Evolutionary conservation across 1,140 invertebrate genomes (phyloP), one percentile per base, ranked within the genome.

Genomic region (Saxidomus purpurata): DNA sequence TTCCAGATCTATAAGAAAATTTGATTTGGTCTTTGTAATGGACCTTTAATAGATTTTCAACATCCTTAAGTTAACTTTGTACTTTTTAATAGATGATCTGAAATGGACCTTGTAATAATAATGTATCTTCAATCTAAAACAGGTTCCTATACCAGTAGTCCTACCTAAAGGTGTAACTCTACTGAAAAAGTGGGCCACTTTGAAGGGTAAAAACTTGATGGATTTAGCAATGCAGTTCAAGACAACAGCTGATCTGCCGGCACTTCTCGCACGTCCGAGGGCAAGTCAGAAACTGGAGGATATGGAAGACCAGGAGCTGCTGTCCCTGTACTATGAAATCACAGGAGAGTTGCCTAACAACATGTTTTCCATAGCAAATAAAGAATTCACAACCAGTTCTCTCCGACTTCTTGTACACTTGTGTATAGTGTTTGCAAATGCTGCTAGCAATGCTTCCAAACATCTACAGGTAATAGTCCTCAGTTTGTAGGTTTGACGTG

Each of bases 381-480:
- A 76, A 43, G 40, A 76, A 49, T 76, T 76, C n/a, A 76, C n/a
- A 22, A 49, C 8, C 13, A 25, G 9, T 11, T 28, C 25, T 25
- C 25, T 76, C 15, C 9, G 71, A 3, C n/a, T 76, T 13, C 25
- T 76, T 40, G 11, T 76, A 2, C 71, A 76, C 49, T n/a, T 76
- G 8, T 49, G 11, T 49, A 76, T 76, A 49, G 34, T 76, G 22
- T 76, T 76, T 49, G 71, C 71, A 40, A 76, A 76, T 76, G 71
- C 40, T 28, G 71, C 38, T 13, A 25, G 15, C 6, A 40, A 76
- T 28, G 40, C 13, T 4, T 19, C 19, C 6, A 43, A 25, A 38
- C 67, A 38, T 11, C 34, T 1, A 71, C 67, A 71, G 67, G 34
- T 40, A 38, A 28, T 61, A n/a, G n/a, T n/a, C n/a, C n/a, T n/a